A percentile compares a stretch with the other conserved stretches of the same genome.
Conservation (phyloP, 2,888 invertebrate species). For the Mantis religiosa region DNA sequence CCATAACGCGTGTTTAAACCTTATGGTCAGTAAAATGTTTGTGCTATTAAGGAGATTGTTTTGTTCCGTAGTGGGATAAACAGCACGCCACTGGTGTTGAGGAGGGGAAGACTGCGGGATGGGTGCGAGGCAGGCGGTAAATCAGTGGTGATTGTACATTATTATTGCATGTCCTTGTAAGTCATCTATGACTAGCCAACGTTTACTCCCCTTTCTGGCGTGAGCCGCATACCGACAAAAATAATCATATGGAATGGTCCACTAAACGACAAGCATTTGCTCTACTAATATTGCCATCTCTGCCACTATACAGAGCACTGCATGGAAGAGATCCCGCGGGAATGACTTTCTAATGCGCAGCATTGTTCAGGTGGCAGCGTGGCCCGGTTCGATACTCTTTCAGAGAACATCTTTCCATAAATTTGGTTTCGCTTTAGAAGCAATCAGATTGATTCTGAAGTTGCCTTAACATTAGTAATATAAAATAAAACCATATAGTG, state of each 20-base stretch:
- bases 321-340: neutral
- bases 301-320: neutral
- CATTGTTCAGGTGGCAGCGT: neutral
- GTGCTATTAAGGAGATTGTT: no score
- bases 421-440: no score
- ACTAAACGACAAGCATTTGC: neutral
- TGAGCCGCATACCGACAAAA: neutral
- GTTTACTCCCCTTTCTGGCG: slow-evolving; percentile 1
- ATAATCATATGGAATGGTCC: neutral
- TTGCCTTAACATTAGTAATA: no score
- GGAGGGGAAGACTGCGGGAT: neutral
- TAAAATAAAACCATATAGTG: no score
- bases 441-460: no score
- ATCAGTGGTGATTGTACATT: slow-evolving; percentile 3
- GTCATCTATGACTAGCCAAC: neutral
- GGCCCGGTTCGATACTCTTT: neutral
- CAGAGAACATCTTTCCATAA: neutral
- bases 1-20: no score
- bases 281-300: neutral
- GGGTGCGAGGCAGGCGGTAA: neutral
- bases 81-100: neutral
- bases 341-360: neutral
- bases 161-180: slow-evolving; percentile 9
- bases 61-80: neutral
- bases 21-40: no score